phyloP scores from a whole-genome alignment of 2,888 invertebrate species.

The Drosophila diplacantha region DNA sequence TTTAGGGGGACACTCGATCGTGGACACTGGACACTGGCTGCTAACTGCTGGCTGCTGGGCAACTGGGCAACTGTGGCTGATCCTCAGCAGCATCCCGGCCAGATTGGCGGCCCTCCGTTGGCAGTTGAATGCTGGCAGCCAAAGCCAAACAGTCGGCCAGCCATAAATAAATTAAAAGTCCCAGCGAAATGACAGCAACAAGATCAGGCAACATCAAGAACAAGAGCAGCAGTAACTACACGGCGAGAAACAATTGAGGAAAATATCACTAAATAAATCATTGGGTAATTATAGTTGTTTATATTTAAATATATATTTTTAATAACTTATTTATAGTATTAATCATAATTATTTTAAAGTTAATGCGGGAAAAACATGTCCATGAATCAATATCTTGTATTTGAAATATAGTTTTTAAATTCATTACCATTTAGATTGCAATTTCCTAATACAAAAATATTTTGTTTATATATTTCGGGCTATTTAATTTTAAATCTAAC shows the following conservation, averaged over 20 bases:
- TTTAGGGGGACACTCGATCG: constrained; percentile 51
- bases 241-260: background rate
- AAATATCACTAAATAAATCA: background rate
- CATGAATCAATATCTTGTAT: too few relatives aligned
- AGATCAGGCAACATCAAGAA: constrained; percentile 63
- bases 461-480: background rate
- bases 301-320: too few relatives aligned
- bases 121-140: constrained; percentile 59
- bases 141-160: constrained; percentile 42
- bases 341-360: too few relatives aligned
- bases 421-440: too few relatives aligned
- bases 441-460: too few relatives aligned
- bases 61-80: constrained; percentile 1
- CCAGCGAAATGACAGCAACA: constrained; percentile 58
- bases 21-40: constrained; percentile 33
- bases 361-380: too few relatives aligned
- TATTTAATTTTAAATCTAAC: background rate
- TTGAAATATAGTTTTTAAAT: background rate
- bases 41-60: constrained; percentile 2
- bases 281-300: background rate
- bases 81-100: constrained; percentile 8
- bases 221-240: constrained; percentile 46
- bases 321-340: too few relatives aligned
- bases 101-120: constrained; percentile 32
- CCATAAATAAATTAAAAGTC: constrained; percentile 73